A percentile compares a stretch with the other conserved stretches of the same genome.
Evolutionary conservation across 2,797 vertebrate species (phyloP).

Genomic region (Syncerus caffer): DNA sequence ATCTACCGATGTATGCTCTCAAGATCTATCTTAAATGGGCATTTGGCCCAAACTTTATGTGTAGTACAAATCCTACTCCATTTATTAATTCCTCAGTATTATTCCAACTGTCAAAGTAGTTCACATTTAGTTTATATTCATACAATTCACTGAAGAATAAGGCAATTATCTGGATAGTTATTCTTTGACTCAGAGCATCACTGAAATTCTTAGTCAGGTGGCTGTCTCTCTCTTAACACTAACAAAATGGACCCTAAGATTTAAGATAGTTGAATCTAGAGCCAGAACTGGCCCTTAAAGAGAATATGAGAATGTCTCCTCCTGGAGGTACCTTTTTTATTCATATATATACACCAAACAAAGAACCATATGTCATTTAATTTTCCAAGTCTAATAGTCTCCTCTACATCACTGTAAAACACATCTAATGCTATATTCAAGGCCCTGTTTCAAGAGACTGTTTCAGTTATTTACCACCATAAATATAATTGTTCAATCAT

Average conservation of each 20-base stretch:
- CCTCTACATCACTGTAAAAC: constrained; percentile 61
- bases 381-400: constrained; percentile 70
- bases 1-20: background rate
- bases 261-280: constrained; percentile 43
- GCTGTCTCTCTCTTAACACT: constrained; percentile 48
- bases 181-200: constrained; percentile 45
- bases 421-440: constrained; percentile 64
- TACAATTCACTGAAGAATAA: constrained; percentile 48
- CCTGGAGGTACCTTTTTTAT: constrained; percentile 68
- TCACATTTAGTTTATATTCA: constrained; percentile 10
- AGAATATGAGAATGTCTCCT: constrained; percentile 53
- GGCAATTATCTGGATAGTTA: constrained; percentile 24
- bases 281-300: constrained; percentile 36
- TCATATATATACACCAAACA: constrained; percentile 69
- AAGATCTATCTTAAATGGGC: background rate
- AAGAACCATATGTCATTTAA: constrained; percentile 77
- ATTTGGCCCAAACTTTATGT: constrained; percentile 20
- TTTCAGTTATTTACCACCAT: constrained; percentile 57
- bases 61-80: constrained; percentile 11
- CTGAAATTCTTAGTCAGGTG: constrained; percentile 52
- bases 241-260: constrained; percentile 46
- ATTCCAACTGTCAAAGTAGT: background rate
- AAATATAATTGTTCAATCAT: background rate
- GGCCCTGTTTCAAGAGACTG: constrained; percentile 40
- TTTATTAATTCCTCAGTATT: constrained; percentile 27